Percentiles rank a stretch among this genome's conserved stretches.
Evolutionary conservation across 2,888 invertebrate species (phyloP).

Genomic region (Siphonodentalium dalli): DNA sequence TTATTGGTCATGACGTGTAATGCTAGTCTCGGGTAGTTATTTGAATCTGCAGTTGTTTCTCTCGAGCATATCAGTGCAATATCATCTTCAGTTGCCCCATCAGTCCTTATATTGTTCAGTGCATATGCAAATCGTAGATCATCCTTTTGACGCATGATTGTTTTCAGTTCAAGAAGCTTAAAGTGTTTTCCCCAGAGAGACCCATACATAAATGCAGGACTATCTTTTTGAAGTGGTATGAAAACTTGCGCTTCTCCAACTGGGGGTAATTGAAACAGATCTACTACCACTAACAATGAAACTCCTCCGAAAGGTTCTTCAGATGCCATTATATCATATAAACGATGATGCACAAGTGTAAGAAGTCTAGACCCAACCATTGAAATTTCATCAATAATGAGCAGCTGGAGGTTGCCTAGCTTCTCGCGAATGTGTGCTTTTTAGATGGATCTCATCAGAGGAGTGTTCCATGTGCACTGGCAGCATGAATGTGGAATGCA

Average conservation of each 20-base stretch:
- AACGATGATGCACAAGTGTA: slow-evolving; percentile 25
- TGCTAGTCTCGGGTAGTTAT: slow-evolving; percentile 5
- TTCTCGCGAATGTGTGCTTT: slow-evolving; percentile 16
- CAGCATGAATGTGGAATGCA: slow-evolving; percentile 20
- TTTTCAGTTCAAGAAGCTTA: slow-evolving; percentile 4
- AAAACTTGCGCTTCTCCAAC: slow-evolving; percentile 8
- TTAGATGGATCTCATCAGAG: slow-evolving; percentile 25
- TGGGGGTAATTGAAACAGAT: slow-evolving; percentile 16
- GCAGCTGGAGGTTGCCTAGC: slow-evolving; percentile 15
- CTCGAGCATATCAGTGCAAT: slow-evolving; percentile 10
- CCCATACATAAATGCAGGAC: slow-evolving; percentile 7
- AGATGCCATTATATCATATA: slow-evolving; percentile 24
- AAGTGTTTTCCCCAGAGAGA: slow-evolving; percentile 13
- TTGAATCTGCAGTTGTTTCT: background rate
- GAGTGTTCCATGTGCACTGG: slow-evolving; percentile 2
- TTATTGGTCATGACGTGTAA: slow-evolving; percentile 20
- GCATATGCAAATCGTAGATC: slow-evolving; percentile 18
- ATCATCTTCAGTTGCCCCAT: slow-evolving; percentile 16
- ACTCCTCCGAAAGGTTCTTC: slow-evolving; percentile 11
- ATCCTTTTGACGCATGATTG: slow-evolving; percentile 24
- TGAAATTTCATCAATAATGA: slow-evolving; percentile 25
- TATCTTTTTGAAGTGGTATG: slow-evolving; percentile 6
- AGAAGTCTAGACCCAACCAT: slow-evolving; percentile 26
- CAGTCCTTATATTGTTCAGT: slow-evolving; percentile 18
- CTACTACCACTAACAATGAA: slow-evolving; percentile 17